Base-by-base conservation (phyloP, 2,888 invertebrate genomes). In the Dugesia japonica region DNA sequence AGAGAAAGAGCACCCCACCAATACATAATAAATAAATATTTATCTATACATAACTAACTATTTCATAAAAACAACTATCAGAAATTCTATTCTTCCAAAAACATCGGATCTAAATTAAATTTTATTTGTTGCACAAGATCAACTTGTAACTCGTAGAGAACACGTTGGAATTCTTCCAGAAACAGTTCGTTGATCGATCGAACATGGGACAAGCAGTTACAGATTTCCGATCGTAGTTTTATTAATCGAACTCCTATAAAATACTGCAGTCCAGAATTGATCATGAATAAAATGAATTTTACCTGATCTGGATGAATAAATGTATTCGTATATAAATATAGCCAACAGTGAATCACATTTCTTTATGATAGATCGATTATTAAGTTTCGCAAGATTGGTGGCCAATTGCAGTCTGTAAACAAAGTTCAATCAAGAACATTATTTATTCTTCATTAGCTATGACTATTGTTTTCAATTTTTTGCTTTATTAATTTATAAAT, bases 281-380 rank as follows among this genome's bases (percentile, higher is more conserved):
- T 4, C 23, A 56, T 4, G 4, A 23, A 4, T 7, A 56, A 9
- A 20, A 20, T 20, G 4, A 56, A 9, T 56, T 7, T 13, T 13
- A 56, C 56, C 56, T 9, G 4, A 56, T 56, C 17, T 56, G n/a
- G 56, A 56, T n/a, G 56, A 56, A 56, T 56, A 13, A n/a, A 56
- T 56, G n/a, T n/a, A 56, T 56, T 56, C 56, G n/a, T 56, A 56
- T 23, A 56, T n/a, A n/a, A 56, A 56, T 9, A 56, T 56, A n/a
- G 56, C 56, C 23, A 56, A 56, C 7, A 56, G 7, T 7, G 56
- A 56, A n/a, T 56, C 56, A 23, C 56, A 56, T 4, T 4, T 1
- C n/a, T n/a, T 56, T 4, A 56, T 56, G 20, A 56, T 56, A 7
- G 56, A 56, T 4, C 56, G 4, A 23, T 56, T 56, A 56, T 56